Evolutionary conservation across 2,888 invertebrate genomes (phyloP).

Genomic region (Drosophila tripunctata): DNA sequence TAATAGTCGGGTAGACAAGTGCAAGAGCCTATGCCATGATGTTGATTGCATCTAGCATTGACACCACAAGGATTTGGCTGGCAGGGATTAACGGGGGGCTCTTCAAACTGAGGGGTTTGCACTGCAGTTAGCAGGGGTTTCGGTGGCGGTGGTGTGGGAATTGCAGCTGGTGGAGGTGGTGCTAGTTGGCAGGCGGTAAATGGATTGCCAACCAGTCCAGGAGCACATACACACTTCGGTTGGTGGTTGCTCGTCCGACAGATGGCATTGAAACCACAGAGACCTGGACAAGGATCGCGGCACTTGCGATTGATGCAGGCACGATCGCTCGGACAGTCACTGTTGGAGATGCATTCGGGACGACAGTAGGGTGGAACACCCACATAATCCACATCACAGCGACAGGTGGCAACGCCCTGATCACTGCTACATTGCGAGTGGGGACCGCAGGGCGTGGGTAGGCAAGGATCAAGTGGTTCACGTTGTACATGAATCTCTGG

Average conservation of each 20-base stretch:
- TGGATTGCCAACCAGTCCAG: constrained; percentile 89
- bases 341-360: constrained; percentile 90
- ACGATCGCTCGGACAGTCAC: constrained; percentile 89
- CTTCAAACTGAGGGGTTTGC: constrained; percentile 64
- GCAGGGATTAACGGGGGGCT: constrained; percentile 85
- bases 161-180: constrained; percentile 30
- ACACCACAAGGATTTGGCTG: constrained; percentile 90
- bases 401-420: constrained; percentile 89
- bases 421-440: constrained; percentile 89
- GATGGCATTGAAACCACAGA: constrained; percentile 89
- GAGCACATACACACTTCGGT: constrained; percentile 89
- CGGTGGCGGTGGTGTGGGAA: constrained; percentile 13
- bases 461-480: constrained; percentile 84
- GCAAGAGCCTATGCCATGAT: constrained; percentile 89
- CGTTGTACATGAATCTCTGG: constrained; percentile 23
- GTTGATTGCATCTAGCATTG: constrained; percentile 87
- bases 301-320: constrained; percentile 92
- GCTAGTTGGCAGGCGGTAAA: constrained; percentile 86
- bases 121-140: constrained; percentile 48
- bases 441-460: constrained; percentile 88
- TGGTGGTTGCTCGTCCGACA: constrained; percentile 91
- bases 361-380: constrained; percentile 90
- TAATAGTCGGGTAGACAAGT: constrained; percentile 88
- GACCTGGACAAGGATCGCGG: constrained; percentile 90
- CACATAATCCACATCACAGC: constrained; percentile 88